Evolutionary conservation across 2,113 vertebrate genomes (phyloP), one percentile per base, ranked within the genome.

Genomic region (Brachypodius melanocephalos): DNA sequence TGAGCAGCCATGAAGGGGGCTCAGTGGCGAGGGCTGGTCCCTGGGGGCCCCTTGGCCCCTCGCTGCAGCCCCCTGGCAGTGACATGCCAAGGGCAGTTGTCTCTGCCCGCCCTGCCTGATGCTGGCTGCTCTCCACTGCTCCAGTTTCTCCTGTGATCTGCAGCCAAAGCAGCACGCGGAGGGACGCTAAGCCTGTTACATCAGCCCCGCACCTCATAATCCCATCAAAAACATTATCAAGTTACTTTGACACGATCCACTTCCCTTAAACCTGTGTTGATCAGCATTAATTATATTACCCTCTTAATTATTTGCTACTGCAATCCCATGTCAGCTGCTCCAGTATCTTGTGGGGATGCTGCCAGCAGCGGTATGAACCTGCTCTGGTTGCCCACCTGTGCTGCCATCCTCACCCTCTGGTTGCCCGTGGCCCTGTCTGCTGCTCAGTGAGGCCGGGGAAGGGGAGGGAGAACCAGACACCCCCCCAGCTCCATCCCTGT

Each of bases 231-330:
- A 90, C 95, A 45, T 93, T 91, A 94, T 82, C 96, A 94, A 96
- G 95, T 94, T 97, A 93, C 88, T 97, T 93, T 96, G 96, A 96
- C 95, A 93, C 92, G 88, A 96, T 96, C 96, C 92, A 96, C 95
- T 96, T 95, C 90, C 36, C 94, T 90, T 95, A 97, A 96, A 97
- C 90, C 96, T 94, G 85, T 91, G 94, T 94, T 93, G 94, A 97
- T 96, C 94, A 73, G 95, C 90, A 95, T 97, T 96, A 97, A 97
- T 96, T 97, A 90, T 95, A 95, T 94, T 96, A 95, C 96, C 82
- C 54, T 97, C 94, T 95, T 95, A 97, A 97, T 97, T 97, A 97
- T 97, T 97, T 91, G 95, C 92, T 91, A n/a, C 94, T 57, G 82
- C 78, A 76, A 79, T 97, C 94, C 62, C 88, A 7, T 66, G 82